Evolutionary conservation across 1,140 invertebrate species (phyloP).

Genomic region (Danaus plexippus): DNA sequence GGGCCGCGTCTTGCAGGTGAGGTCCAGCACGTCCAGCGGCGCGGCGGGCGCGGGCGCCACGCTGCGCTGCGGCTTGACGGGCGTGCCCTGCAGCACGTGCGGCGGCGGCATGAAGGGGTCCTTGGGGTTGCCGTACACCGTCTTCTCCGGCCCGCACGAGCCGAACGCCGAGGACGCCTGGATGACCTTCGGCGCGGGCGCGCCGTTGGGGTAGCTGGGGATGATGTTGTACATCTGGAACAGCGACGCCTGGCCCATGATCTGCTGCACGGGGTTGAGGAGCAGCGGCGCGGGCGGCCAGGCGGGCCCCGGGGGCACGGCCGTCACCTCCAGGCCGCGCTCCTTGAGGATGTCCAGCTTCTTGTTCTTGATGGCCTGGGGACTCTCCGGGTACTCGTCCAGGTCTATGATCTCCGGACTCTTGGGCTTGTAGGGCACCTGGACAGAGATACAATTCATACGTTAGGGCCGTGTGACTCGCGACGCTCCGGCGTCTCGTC

Average conservation of each 20-base stretch:
- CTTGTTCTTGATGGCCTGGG: conserved; percentile 74
- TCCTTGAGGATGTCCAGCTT: conserved; percentile 82
- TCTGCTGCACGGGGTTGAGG: conserved; percentile 53
- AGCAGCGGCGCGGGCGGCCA: conserved; percentile 31
- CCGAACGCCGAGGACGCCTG: conserved; percentile 78
- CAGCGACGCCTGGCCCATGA: conserved; percentile 67
- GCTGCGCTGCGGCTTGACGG: conserved; percentile 40
- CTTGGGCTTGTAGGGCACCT: conserved; percentile 72
- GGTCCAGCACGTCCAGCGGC: conserved; percentile 67
- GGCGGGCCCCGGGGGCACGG: conserved; percentile 62
- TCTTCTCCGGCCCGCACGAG: conserved; percentile 74
- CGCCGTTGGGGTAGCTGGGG: conserved; percentile 35
- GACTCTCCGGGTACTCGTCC: conserved; percentile 69
- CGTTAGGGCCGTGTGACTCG: not conserved
- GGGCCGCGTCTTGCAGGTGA: conserved; percentile 61
- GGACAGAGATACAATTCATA: conserved; percentile 16
- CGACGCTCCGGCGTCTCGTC: too few relatives aligned
- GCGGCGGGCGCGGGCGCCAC: conserved; percentile 22
- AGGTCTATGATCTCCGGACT: conserved; percentile 78
- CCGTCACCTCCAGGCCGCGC: conserved; percentile 80
- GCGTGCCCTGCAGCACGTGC: conserved; percentile 52
- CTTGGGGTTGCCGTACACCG: conserved; percentile 80
- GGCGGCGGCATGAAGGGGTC: conserved; percentile 73
- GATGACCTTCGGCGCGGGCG: conserved; percentile 73
- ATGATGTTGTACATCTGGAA: conserved; percentile 70